A percentile compares a stretch with the other conserved stretches of the same genome.
phyloP scores from a whole-genome alignment of 2,888 invertebrate species.

The Actias luna region DNA sequence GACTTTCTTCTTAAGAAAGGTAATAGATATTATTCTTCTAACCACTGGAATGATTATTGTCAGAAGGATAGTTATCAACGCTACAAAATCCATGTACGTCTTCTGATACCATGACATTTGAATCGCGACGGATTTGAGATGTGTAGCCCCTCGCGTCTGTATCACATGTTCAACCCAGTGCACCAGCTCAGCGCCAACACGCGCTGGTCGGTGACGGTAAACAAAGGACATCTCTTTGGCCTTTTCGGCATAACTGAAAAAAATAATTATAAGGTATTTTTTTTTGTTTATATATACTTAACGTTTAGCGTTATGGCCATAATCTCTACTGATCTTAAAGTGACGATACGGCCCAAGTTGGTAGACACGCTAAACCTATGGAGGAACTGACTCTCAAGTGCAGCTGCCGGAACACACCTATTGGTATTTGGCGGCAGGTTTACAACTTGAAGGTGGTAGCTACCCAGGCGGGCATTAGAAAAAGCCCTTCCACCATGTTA shows the following conservation, averaged over 20 bases:
- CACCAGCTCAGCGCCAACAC: conserved; percentile 79
- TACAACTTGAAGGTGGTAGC: too few species aligned
- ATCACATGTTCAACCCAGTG: conserved; percentile 85
- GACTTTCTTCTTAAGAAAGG: background rate
- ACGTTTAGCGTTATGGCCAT: background rate
- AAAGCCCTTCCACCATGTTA: too few species aligned
- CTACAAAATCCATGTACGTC: conserved; percentile 41
- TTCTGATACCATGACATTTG: conserved; percentile 35
- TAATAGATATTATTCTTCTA: conserved; percentile 8
- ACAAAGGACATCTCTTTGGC: conserved; percentile 32
- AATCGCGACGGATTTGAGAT: conserved; percentile 47
- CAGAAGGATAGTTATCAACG: conserved; percentile 13
- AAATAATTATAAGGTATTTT: too few species aligned
- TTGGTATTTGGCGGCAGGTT: too few species aligned
- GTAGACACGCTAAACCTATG: too few species aligned
- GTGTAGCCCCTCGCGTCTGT: conserved; percentile 74
- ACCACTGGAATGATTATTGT: conserved; percentile 11
- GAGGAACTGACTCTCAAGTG: too few species aligned
- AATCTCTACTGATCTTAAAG: too few species aligned
- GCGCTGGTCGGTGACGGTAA: conserved; percentile 62
- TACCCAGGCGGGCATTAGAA: too few species aligned
- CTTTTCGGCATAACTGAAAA: conserved; percentile 34
- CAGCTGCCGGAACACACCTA: too few species aligned
- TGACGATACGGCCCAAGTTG: too few species aligned
- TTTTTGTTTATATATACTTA: too few species aligned